Percentiles rank a stretch among this genome's conserved stretches.
Conservation (phyloP, 2,113 vertebrate genomes). For the Danio rerio region GRCz12tu NC_133180.1:69624501-69625000, state of each 20-base stretch:
- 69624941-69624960: too few species aligned
- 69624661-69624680: constrained; percentile 94
- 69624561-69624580: constrained; percentile 94
- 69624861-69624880: too few species aligned
- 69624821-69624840: too few species aligned
- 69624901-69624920: too few species aligned
- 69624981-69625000: too few species aligned
- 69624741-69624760: not conserved
- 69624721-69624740: constrained; percentile 72
- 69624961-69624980: too few species aligned
- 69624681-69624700: constrained; percentile 95
- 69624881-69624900: too few species aligned
- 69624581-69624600: constrained; percentile 94
- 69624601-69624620: constrained; percentile 94
- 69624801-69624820: too few species aligned
- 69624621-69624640: constrained; percentile 97
- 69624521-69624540: constrained; percentile 95
- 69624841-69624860: too few species aligned
- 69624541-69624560: constrained; percentile 95
- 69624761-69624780: not conserved
- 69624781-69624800: too few species aligned
- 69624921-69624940: too few species aligned
- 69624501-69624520: constrained; percentile 70
- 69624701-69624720: constrained; percentile 97
- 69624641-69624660: constrained; percentile 93